Base-by-base conservation (phyloP, 2,888 invertebrate genomes). In the Drosophila mimica region DNA sequence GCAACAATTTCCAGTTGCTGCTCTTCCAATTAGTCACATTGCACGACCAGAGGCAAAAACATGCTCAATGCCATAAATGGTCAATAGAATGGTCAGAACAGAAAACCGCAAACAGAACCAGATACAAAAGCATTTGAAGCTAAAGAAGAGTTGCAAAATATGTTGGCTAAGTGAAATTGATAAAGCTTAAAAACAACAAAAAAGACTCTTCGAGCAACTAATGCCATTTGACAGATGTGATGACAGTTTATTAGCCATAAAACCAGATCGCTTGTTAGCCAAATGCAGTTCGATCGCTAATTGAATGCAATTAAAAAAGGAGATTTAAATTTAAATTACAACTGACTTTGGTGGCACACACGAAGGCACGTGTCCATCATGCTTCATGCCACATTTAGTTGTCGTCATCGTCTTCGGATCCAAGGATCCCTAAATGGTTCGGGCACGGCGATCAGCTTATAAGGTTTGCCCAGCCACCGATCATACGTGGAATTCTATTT, bases 231-330 rank as follows among this genome's bases (percentile, higher is more conserved):
- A 77, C 74, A 57, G 46, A 15, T 57, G 43, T 34, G 68, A 74
- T 74, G 77, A 77, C 67, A 79, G 67, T 62, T 76, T 68, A 71
- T 79, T 75, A 68, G 64, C 54, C 49, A 25, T 58, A 53, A 46
- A 28, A 28, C 25, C n/a, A 7, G 8, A 46, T 36, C 36, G 36
- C 2, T 25, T 4, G 51, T 51, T 78, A 70, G 52, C 73, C 79
- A 68, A 72, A 72, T 63, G 64, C 65, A 78, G 75, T 63, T 58
- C 31, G 36, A 20, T 59, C 76, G 71, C 84, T 89, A 89, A 87
- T 87, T 83, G 88, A 78, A 81, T 78, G 87, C 79, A 89, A 89
- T 87, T 86, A 88, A 86, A 89, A 82, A 86, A 87, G 84, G 82
- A 74, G 89, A 76, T 81, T 76, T 65, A 84, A 76, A 86, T 84